Evolutionary conservation across 2,113 vertebrate genomes (phyloP), one percentile per base, ranked within the genome.

Genomic region (Proteles cristata): DNA sequence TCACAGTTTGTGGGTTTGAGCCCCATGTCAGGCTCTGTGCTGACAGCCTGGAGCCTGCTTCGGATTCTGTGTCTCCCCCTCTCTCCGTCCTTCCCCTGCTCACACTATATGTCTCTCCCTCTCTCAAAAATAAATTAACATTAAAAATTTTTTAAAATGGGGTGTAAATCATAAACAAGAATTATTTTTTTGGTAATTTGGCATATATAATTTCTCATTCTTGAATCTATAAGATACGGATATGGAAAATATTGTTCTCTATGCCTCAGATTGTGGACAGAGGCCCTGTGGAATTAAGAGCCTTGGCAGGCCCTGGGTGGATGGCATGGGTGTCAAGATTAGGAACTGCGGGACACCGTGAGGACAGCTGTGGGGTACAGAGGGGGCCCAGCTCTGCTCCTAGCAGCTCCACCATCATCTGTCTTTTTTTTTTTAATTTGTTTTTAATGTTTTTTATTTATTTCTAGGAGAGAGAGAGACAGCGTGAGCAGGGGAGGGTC

Each of bases 201-300:
- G 73, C 9, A 91, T 28, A 73, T 73, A 28, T 39, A 35, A 94
- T 87, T 76, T 88, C 80, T 84, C n/a, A 53, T 95, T 81, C 55
- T 66, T 19, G 4, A 5, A 61, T n/a, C 35, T 43, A 1, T 81
- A 86, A 58, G 11, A 71, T 39, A 90, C 14, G 4, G 45, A 53
- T 43, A 26, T 2, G 33, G 35, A 11, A 50, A 85, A 71, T 80
- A 50, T 28, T 53, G 55, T 17, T 48, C 23, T 69, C 43, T 39
- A 7, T 14, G 48, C 33, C n/a, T 26, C 35, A 45, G 68, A 15
- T 1, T 50, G 19, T 28, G 48, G 66, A 81, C 58, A 89, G 88
- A 82, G 23, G 35, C n/a, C 77, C 50, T 39, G n/a, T 1, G 33
- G 53, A 77, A 79, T 74, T 71, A 81, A 76, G 35, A 45, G 55